These are phyloP conservation scores for Rattus rattus DNA, from an alignment of 2,113 vertebrate species.

Conservation along the genomic window DNA sequence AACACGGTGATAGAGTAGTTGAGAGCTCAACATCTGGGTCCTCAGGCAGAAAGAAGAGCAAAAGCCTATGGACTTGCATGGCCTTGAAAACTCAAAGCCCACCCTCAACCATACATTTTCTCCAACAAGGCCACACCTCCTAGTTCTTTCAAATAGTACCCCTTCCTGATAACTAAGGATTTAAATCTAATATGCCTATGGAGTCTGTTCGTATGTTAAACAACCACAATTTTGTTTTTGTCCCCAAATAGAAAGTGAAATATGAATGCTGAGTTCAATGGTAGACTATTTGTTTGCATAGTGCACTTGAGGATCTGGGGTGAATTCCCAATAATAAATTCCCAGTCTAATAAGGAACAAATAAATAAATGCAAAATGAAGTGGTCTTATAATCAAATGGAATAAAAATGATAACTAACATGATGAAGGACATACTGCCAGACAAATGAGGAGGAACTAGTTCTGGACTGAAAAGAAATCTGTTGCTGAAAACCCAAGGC, in stretches of 20 bases:
- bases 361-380: not conserved
- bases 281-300: not conserved
- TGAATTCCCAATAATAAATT: not conserved
- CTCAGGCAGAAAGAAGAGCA: not conserved
- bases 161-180: not conserved
- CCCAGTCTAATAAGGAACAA: not conserved
- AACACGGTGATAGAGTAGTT: not conserved
- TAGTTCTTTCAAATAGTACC: not conserved
- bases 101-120: not conserved
- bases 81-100: not conserved
- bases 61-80: not conserved
- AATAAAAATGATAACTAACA: constrained; percentile 34
- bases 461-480: not conserved
- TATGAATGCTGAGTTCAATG: not conserved
- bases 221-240: too few species aligned
- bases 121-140: not conserved
- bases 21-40: too few species aligned
- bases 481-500: not conserved
- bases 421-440: not conserved
- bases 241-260: not conserved
- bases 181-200: not conserved
- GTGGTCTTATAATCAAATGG: not conserved
- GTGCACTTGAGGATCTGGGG: not conserved
- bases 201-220: not conserved
- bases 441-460: not conserved